Percentiles rank a stretch among this genome's conserved stretches.
Evolutionary conservation across 2,888 invertebrate genomes (phyloP).

Genomic region (Nephrotoma appendiculata): DNA sequence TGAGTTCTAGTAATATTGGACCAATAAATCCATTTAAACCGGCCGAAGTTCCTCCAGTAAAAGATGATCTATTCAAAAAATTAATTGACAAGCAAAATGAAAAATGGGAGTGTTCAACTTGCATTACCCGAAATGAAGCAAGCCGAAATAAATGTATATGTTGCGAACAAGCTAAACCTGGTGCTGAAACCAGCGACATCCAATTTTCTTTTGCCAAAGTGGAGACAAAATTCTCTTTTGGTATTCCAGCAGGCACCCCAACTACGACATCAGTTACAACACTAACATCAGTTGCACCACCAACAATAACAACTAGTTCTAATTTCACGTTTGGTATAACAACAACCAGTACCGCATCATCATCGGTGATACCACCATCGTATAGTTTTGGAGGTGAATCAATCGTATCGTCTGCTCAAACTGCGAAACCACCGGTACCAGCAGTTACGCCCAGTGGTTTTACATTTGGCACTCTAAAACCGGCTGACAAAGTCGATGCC

Average conservation of each 20-base stretch:
- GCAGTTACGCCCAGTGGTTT: not conserved
- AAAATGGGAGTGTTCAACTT: constrained; percentile 45
- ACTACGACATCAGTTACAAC: not conserved
- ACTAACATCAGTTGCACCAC: not conserved
- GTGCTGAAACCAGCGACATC: constrained; percentile 18
- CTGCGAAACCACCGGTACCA: not conserved
- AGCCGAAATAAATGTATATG: constrained; percentile 37
- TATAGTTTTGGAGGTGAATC: not conserved
- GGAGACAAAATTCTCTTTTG: constrained; percentile 25
- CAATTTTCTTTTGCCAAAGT: constrained; percentile 16
- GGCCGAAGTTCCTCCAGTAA: constrained; percentile 7
- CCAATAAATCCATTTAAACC: constrained; percentile 10
- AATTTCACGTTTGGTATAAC: constrained; percentile 6
- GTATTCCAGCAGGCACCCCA: constrained; percentile 13
- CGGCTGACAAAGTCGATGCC: not conserved
- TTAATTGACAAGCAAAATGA: constrained; percentile 24
- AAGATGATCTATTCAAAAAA: constrained; percentile 27
- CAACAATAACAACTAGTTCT: not conserved
- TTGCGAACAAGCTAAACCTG: constrained; percentile 41
- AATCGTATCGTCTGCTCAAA: not conserved
- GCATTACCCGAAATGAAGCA: constrained; percentile 41
- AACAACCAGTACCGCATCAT: constrained; percentile 5
- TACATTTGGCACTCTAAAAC: not conserved
- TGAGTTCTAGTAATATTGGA: not conserved
- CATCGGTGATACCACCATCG: not conserved